Conservation (phyloP, 2,797 vertebrate genomes). For the Pogonophryne albipinna region DNA sequence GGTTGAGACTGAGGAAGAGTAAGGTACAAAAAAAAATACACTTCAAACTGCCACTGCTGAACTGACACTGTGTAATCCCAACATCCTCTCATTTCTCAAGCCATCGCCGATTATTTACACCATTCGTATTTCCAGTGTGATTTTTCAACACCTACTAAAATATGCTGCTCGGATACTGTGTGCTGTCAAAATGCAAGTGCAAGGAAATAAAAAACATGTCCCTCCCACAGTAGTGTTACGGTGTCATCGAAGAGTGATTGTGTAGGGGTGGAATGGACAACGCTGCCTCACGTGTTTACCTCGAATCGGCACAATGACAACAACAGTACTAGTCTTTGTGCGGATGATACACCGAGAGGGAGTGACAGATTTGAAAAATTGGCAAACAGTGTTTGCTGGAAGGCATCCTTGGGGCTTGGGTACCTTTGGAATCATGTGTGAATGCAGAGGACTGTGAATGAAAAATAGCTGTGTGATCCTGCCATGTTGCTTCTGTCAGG, state of each 20-base stretch:
- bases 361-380: slow-evolving; percentile 93
- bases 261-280: slow-evolving; percentile 17
- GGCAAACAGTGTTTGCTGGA: slow-evolving; percentile 84
- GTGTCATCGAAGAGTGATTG: slow-evolving; percentile 35
- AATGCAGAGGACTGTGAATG: slow-evolving; percentile 81
- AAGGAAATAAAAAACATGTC: background rate
- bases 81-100: slow-evolving; percentile 14
- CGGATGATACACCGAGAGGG: slow-evolving; percentile 78
- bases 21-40: background rate
- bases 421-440: slow-evolving; percentile 74
- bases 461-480: slow-evolving; percentile 79
- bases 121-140: slow-evolving; percentile 43
- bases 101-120: slow-evolving; percentile 34
- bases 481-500: slow-evolving; percentile 77
- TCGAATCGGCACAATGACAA: slow-evolving; percentile 62
- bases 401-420: slow-evolving; percentile 84
- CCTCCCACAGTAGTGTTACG: slow-evolving; percentile 34
- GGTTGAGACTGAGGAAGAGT: slow-evolving; percentile 29
- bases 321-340: slow-evolving; percentile 63
- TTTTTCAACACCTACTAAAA: slow-evolving; percentile 48
- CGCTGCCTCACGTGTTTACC: slow-evolving; percentile 66
- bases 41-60: slow-evolving; percentile 4
- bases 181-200: slow-evolving; percentile 26
- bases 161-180: slow-evolving; percentile 5
- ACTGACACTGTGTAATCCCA: background rate